Evolutionary conservation across 1,140 invertebrate species (phyloP), one percentile per base, ranked within the genome.

Genomic region (Zaprionus ghesquierei): DNA sequence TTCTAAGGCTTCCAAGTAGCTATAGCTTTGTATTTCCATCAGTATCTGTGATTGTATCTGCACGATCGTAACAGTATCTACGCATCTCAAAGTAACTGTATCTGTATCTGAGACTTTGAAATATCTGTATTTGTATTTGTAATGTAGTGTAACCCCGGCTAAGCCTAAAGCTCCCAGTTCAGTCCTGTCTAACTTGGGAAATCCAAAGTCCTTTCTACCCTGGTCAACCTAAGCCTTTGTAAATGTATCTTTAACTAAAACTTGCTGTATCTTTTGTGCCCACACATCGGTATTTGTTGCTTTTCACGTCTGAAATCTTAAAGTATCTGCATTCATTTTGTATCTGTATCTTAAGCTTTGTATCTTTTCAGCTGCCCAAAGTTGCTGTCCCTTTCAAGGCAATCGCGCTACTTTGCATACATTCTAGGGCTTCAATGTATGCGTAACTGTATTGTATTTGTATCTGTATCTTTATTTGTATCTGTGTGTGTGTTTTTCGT

Each of bases 1-100:
- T 58, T 66, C 54, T 66, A 58, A 58, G 41, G 20, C 41, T 46
- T 41, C 35, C 35, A 41, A 41, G 35, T 22, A 44, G 3, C 6
- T 18, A 9, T 44, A 44, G 3, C 18, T 44, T 6, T 18, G 9
- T 44, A 18, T 41, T 15, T 41, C 2, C 18, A 18, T 18, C 41
- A 10, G 9, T 10, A 22, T 4, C 18, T 46, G n/a, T 9, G 2
- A 15, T 15, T 3, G 1, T 8, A 41, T 41, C 35, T 41, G 3
- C 35, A 41, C 5, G 27, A 29, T 29, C 27, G 25, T 22, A 46
- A 20, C 1, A 20, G 18, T 46, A 2, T 46, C 44, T 46, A 3
- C 20, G 23, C 53, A 55, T 41, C 38, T 41, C 4, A 5, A n/a
- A n/a, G n/a, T n/a, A n/a, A n/a, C 29, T 5, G n/a, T 38, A 38